phyloP scores from a whole-genome alignment of 2,113 vertebrate genomes.

The Nematolebias whitei region DNA sequence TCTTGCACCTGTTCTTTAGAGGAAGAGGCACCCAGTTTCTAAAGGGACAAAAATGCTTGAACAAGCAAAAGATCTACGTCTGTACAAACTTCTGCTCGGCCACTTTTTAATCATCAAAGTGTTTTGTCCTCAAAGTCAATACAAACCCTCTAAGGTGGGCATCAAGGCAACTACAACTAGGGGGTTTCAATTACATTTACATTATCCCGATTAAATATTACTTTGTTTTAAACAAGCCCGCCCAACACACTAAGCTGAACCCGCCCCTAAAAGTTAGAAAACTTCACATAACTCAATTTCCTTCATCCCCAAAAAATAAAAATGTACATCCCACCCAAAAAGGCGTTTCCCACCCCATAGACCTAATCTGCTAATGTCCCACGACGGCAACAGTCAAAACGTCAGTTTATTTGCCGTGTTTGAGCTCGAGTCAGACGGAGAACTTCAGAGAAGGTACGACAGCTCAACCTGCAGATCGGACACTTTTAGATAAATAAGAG shows the following conservation, averaged over 20 bases:
- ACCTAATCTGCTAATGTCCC: slow-evolving; percentile 42
- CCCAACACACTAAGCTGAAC: slow-evolving; percentile 28
- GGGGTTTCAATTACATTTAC: slow-evolving; percentile 69
- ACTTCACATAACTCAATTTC: slow-evolving; percentile 16
- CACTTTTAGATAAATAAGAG: slow-evolving; percentile 62
- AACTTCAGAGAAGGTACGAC: slow-evolving; percentile 56
- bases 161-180: slow-evolving; percentile 72
- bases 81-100: slow-evolving; percentile 25
- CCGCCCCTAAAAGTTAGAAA: slow-evolving; percentile 51
- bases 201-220: slow-evolving; percentile 69
- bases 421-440: slow-evolving; percentile 50
- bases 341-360: slow-evolving; percentile 20
- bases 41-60: slow-evolving; percentile 37
- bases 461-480: slow-evolving; percentile 78
- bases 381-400: no score
- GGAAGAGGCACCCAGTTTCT: slow-evolving; percentile 62
- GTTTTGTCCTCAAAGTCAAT: slow-evolving; percentile 57
- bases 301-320: slow-evolving; percentile 16
- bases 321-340: slow-evolving; percentile 26
- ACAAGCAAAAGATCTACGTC: slow-evolving; percentile 40
- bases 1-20: slow-evolving; percentile 53
- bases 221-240: slow-evolving; percentile 23
- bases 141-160: slow-evolving; percentile 54
- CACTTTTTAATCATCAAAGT: slow-evolving; percentile 35
- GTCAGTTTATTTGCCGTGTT: slow-evolving; percentile 41